phyloP scores from a whole-genome alignment of 2,888 invertebrate genomes.

The Capitulum mitella region DNA sequence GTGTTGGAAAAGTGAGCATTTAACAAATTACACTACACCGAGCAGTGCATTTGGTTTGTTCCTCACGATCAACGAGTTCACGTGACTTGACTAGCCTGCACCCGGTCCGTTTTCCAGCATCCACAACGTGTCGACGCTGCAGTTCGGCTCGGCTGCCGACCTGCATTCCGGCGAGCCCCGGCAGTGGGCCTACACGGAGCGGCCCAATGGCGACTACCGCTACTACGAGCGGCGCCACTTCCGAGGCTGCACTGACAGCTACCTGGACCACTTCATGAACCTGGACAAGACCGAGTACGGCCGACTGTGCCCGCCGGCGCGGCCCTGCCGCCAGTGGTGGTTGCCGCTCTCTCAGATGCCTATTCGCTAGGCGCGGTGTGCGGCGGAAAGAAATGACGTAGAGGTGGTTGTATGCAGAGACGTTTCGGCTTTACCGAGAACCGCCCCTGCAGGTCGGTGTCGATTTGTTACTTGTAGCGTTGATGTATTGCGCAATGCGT shows the following conservation, averaged over 20 bases:
- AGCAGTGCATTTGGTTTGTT: too few species aligned
- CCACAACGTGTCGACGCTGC: neutral
- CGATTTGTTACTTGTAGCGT: too few species aligned
- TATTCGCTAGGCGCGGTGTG: neutral
- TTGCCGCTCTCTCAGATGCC: neutral
- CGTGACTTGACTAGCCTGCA: too few species aligned
- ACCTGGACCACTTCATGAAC: constrained; percentile 18
- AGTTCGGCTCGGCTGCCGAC: neutral
- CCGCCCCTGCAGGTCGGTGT: too few species aligned
- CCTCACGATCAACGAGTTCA: too few species aligned
- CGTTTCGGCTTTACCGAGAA: too few species aligned
- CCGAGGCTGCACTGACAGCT: constrained; percentile 3
- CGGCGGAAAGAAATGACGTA: too few species aligned
- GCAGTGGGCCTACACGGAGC: constrained; percentile 10
- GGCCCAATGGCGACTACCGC: constrained; percentile 6
- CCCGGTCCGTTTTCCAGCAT: neutral
- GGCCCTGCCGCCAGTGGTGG: neutral
- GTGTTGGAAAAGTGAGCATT: too few species aligned
- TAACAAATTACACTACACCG: too few species aligned
- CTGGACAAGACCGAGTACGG: constrained; percentile 5
- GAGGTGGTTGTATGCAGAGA: too few species aligned
- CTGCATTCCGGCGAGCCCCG: neutral
- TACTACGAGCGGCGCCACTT: constrained; percentile 13
- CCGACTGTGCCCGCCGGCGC: neutral
- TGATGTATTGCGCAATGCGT: too few species aligned